phyloP scores from a whole-genome alignment of 2,797 vertebrate species.

The Cryptoprocta ferox region DNA sequence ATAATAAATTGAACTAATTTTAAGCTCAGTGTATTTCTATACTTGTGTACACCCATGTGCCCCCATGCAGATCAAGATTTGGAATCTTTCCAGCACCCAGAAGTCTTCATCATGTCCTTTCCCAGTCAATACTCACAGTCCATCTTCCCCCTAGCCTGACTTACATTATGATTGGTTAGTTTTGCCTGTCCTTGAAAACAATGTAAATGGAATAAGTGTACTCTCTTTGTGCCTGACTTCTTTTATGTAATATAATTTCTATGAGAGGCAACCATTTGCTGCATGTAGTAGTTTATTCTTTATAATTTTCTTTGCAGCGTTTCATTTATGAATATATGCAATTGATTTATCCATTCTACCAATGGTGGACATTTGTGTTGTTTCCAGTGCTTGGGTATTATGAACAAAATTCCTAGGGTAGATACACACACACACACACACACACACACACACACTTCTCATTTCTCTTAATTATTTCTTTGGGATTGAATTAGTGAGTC shows the following conservation, averaged over 20 bases:
- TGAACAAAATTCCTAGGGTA: neutral
- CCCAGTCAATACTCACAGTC: neutral
- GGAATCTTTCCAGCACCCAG: neutral
- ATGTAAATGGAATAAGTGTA: neutral
- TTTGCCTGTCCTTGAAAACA: conserved; percentile 13
- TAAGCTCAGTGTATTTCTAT: conserved; percentile 10
- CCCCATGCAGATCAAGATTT: neutral
- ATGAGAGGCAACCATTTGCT: neutral
- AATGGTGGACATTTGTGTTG: neutral
- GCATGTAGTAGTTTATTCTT: neutral
- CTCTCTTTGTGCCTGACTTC: neutral
- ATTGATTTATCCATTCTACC: neutral
- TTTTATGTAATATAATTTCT: neutral
- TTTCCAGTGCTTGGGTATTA: neutral
- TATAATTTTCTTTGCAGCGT: neutral
- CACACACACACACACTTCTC: neutral
- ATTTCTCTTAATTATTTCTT: neutral
- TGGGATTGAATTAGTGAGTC: neutral
- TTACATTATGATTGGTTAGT: neutral
- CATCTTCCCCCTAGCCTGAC: neutral
- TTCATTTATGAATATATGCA: neutral
- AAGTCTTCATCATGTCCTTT: neutral
- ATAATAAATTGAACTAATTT: conserved; percentile 7
- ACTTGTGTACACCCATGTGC: neutral
- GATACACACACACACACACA: neutral